phyloP scores from a whole-genome alignment of 2,113 vertebrate genomes.

The Vidua macroura region DNA sequence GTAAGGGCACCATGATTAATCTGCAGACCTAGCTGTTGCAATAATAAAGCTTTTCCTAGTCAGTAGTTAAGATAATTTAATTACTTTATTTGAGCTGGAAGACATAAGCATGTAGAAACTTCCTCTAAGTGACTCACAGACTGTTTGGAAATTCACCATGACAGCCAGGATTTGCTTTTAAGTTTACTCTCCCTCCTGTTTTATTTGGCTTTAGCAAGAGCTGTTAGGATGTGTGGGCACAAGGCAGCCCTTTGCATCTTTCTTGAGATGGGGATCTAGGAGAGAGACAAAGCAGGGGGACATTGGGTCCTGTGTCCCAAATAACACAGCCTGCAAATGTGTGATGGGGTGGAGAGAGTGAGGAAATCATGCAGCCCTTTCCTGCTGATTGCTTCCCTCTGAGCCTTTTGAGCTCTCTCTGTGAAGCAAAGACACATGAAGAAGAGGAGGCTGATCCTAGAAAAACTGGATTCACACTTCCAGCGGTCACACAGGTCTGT shows the following conservation, averaged over 20 bases:
- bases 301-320: neutral
- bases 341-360: neutral
- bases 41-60: conserved; percentile 49
- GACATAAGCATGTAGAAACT: conserved; percentile 24
- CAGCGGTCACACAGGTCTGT: neutral
- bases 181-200: neutral
- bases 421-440: neutral
- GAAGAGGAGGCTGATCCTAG: neutral
- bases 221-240: neutral
- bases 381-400: neutral
- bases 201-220: neutral
- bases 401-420: neutral
- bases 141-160: conserved; percentile 52
- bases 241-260: neutral
- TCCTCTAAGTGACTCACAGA: conserved; percentile 31
- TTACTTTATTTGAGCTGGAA: conserved; percentile 56
- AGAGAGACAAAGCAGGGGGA: neutral
- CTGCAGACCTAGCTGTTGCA: conserved; percentile 26
- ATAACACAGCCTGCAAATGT: neutral
- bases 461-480: neutral
- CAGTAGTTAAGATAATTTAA: conserved; percentile 53
- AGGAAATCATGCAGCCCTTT: neutral
- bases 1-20: conserved; percentile 48
- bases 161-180: neutral
- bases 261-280: neutral